Percentiles rank a stretch among this genome's conserved stretches.
Evolutionary conservation across 2,113 vertebrate species (phyloP).

Genomic region (Gobiocypris rarus): DNA sequence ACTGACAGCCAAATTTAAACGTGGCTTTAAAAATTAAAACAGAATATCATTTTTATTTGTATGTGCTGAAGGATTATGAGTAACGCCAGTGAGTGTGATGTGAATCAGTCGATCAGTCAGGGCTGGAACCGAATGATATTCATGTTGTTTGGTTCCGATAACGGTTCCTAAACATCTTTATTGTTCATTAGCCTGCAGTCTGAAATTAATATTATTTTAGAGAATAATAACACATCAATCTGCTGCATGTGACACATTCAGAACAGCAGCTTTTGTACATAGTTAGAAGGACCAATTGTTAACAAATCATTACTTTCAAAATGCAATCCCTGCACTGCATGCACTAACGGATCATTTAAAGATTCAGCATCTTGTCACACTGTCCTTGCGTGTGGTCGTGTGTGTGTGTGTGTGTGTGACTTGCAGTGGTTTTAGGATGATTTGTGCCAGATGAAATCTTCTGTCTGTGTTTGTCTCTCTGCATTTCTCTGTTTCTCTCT

Average conservation of each 20-base stretch:
- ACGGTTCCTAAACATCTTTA: neutral
- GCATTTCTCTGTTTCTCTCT: slow-evolving; percentile 52
- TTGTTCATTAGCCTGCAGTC: neutral
- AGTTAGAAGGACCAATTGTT: too few relatives aligned
- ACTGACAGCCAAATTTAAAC: too few relatives aligned
- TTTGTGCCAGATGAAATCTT: slow-evolving; percentile 50
- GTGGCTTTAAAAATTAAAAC: too few relatives aligned
- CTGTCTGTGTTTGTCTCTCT: slow-evolving; percentile 46
- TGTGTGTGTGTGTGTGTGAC: slow-evolving; percentile 38
- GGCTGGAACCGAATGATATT: too few relatives aligned
- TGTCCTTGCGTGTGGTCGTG: neutral
- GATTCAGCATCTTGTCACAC: slow-evolving; percentile 33
- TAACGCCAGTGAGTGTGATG: neutral
- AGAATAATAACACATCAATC: too few relatives aligned
- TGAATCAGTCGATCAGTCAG: too few relatives aligned
- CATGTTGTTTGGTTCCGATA: too few relatives aligned
- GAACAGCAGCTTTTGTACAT: too few relatives aligned
- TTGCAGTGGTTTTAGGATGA: slow-evolving; percentile 2
- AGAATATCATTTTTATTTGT: slow-evolving; percentile 5
- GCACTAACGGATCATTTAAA: neutral
- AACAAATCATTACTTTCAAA: too few relatives aligned
- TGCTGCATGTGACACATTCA: too few relatives aligned
- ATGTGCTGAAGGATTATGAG: neutral
- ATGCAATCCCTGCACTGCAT: neutral
- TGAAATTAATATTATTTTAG: too few relatives aligned